These are phyloP conservation scores for Lerema accius DNA, from an alignment of 1,140 invertebrate species.

Conservation along the genomic window DNA sequence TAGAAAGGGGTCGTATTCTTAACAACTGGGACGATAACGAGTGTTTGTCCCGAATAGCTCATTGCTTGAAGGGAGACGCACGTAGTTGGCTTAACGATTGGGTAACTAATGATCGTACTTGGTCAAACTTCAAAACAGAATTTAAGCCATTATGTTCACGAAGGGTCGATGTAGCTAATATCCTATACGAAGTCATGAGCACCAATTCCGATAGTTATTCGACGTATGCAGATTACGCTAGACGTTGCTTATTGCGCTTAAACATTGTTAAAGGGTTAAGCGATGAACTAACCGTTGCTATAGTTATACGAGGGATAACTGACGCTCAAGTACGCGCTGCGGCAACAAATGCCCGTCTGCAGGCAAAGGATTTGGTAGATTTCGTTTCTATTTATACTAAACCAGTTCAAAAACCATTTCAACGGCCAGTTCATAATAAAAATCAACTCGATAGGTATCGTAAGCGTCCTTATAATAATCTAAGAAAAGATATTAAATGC, in stretches of 20 bases:
- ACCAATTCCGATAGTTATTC: slow-evolving; percentile 35
- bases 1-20: slow-evolving; percentile 31
- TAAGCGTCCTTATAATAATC: not conserved
- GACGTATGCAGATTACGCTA: slow-evolving; percentile 40
- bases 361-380: not conserved
- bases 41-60: slow-evolving; percentile 34
- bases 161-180: slow-evolving; percentile 25
- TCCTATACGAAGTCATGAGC: slow-evolving; percentile 37
- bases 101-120: slow-evolving; percentile 36
- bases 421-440: not conserved
- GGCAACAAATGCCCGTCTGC: slow-evolving; percentile 31
- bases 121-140: slow-evolving; percentile 41
- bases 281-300: slow-evolving; percentile 25
- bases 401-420: not conserved
- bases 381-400: not conserved
- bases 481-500: not conserved
- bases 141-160: slow-evolving; percentile 36
- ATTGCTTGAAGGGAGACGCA: slow-evolving; percentile 37
- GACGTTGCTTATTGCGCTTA: not conserved
- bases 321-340: slow-evolving; percentile 38
- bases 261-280: slow-evolving; percentile 31
- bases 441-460: not conserved
- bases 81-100: slow-evolving; percentile 38
- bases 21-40: slow-evolving; percentile 39
- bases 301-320: slow-evolving; percentile 14